phyloP scores from a whole-genome alignment of 1,140 invertebrate genomes.

The Stenopsyche tienmushanensis region DNA sequence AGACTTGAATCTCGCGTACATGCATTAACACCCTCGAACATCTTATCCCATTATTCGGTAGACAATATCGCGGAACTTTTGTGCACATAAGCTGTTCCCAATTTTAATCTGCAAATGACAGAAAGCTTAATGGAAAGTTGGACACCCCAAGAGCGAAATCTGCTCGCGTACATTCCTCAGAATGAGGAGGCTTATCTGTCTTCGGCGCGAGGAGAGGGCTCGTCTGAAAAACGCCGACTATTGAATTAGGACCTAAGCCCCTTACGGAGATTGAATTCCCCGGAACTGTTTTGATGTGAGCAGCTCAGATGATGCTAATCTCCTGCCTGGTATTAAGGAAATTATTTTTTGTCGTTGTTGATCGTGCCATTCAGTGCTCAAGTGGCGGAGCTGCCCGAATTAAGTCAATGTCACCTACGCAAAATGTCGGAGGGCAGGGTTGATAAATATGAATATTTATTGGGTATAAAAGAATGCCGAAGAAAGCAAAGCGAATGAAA shows the following conservation, averaged over 20 bases:
- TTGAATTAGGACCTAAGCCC: conserved; percentile 40
- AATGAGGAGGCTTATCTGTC: conserved; percentile 24
- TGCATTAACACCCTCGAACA: too few species aligned
- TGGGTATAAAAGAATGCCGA: too few species aligned
- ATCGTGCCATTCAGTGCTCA: too few species aligned
- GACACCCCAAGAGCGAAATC: conserved; percentile 19
- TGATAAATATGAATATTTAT: too few species aligned
- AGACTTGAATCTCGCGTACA: too few species aligned
- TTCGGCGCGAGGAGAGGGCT: neutral
- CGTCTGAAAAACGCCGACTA: conserved; percentile 35
- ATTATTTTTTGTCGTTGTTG: conserved; percentile 35
- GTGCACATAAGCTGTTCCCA: conserved; percentile 18
- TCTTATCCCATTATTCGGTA: neutral
- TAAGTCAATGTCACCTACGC: too few species aligned
- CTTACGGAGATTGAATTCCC: conserved; percentile 39
- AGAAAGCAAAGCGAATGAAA: too few species aligned
- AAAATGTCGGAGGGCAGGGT: too few species aligned
- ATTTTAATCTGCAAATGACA: conserved; percentile 40
- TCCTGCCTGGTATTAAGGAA: conserved; percentile 27
- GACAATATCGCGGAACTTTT: neutral
- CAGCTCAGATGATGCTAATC: conserved; percentile 34
- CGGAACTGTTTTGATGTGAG: conserved; percentile 39
- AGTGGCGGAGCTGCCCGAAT: too few species aligned
- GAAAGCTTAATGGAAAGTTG: conserved; percentile 39
- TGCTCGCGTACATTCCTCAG: neutral